Evolutionary conservation across 2,113 vertebrate genomes (phyloP), one percentile per base, ranked within the genome.

Genomic region (Hystrix cristata): DNA sequence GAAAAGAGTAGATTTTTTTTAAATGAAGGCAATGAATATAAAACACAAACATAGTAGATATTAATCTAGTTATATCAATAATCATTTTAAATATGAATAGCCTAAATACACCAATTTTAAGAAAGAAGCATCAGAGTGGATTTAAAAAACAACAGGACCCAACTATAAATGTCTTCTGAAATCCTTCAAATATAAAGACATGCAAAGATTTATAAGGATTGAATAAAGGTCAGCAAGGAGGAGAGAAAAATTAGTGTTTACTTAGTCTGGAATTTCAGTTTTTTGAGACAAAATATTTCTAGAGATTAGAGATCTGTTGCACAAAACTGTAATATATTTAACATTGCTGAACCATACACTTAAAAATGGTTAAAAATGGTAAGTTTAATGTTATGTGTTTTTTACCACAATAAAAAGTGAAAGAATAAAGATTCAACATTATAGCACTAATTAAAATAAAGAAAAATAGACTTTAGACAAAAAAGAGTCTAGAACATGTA

Each of bases 391-490:
- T 13, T 48, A 23, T 71, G 25, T 48, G 43, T 43, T 9, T 92
- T 72, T 84, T 74, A 18, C 14, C 23, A 76, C 16, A 74, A 48
- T 51, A 51, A 85, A 84, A 84, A 43, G 62, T 89, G 85, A 93
- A 90, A 31, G 10, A 92, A 80, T 72, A 15, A 55, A 31, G 21
- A 86, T 48, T 38, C 7, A 57, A 23, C 29, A 82, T 64, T 27
- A 53, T 88, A 67, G 80, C 18, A 88, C 25, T 86, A 82, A 88
- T 67, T 53, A 90, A 60, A 80, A 57, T 34, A 38, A 95, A 90
- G 82, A 43, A 78, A 43, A 72, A 14, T 21, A 80, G 3, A 92
- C 65, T 65, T 88, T 5, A 86, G n/a, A 91, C 23, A 81, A 90
- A 86, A 69, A 21, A 90, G 38, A n/a, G 34, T 67, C 89, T 51